Evolutionary conservation across 2,888 invertebrate genomes (phyloP).

Genomic region (Tetragonula carbonaria): DNA sequence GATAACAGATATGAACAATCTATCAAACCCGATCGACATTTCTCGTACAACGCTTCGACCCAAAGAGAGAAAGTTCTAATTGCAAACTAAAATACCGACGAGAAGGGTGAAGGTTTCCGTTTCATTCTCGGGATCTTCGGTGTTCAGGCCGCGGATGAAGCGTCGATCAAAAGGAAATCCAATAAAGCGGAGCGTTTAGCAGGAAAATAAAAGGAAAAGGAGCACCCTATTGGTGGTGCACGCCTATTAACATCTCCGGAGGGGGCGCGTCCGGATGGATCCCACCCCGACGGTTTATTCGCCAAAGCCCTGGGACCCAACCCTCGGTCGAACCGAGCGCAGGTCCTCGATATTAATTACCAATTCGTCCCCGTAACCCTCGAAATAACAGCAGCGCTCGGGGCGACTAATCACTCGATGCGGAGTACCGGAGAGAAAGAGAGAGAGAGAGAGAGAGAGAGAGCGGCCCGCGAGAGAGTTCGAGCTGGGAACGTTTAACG

Average conservation of each 20-base stretch:
- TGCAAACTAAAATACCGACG: neutral
- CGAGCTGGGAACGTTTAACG: constrained; percentile 73
- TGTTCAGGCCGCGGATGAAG: neutral
- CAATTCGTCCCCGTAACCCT: constrained; percentile 62
- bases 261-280: constrained; percentile 62
- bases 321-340: constrained; percentile 31
- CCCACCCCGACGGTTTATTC: constrained; percentile 63
- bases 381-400: constrained; percentile 49
- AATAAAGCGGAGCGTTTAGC: constrained; percentile 53
- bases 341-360: constrained; percentile 66
- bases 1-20: no score
- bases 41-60: neutral
- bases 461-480: constrained; percentile 48
- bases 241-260: constrained; percentile 54
- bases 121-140: neutral
- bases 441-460: neutral
- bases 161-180: constrained; percentile 33
- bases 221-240: constrained; percentile 20
- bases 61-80: no score
- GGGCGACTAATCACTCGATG: constrained; percentile 58
- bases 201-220: constrained; percentile 49
- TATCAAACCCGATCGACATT: neutral
- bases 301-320: constrained; percentile 45
- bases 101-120: no score
- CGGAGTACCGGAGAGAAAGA: neutral